Evolutionary conservation across 2,888 invertebrate species (phyloP).

Genomic region (Fragum fragum): DNA sequence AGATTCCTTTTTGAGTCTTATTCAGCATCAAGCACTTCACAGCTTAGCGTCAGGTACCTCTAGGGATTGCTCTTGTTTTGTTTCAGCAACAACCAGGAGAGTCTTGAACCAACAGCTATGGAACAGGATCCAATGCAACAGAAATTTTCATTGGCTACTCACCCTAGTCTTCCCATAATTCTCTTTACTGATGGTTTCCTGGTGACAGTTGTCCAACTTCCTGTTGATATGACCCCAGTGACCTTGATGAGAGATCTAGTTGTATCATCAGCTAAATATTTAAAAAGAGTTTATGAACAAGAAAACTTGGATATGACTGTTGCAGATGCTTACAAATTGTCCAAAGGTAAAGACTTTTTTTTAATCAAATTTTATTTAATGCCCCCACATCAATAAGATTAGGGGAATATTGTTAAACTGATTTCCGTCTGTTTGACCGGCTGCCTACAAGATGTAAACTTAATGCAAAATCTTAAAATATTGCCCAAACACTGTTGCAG

Average conservation of each 20-base stretch:
- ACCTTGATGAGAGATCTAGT: conserved; percentile 80
- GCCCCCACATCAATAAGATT: no score
- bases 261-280: conserved; percentile 74
- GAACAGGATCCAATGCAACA: conserved; percentile 77
- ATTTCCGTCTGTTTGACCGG: no score
- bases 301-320: conserved; percentile 78
- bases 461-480: no score
- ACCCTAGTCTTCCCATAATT: conserved; percentile 83
- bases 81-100: conserved; percentile 60
- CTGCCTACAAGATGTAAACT: no score
- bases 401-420: no score
- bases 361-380: no score
- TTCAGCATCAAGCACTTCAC: no score
- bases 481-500: no score
- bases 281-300: conserved; percentile 71
- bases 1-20: no score
- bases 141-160: conserved; percentile 82
- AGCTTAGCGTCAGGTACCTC: no score
- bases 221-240: conserved; percentile 78
- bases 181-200: conserved; percentile 86
- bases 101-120: conserved; percentile 58
- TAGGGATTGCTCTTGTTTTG: no score
- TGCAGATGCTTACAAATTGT: conserved; percentile 77
- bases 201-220: conserved; percentile 83
- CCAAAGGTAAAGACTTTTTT: conserved; percentile 61